Conservation (phyloP, 2,113 vertebrate species). For the Phaetusa simplex region DNA sequence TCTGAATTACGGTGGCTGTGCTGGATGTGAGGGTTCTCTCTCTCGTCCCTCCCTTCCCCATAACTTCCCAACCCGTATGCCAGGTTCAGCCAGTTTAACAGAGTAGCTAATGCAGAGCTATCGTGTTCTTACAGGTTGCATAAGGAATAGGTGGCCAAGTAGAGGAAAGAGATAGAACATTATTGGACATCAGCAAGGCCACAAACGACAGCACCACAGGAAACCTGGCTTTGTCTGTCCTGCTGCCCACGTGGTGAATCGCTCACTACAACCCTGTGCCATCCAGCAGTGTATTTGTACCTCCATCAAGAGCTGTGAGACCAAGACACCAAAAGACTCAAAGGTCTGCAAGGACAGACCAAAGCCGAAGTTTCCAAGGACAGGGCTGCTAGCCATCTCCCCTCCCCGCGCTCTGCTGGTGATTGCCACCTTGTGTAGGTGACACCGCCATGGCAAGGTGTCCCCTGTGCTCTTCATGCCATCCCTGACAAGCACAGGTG, state of each 20-base stretch:
- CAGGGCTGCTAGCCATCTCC: background rate
- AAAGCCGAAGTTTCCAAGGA: background rate
- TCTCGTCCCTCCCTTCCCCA: background rate
- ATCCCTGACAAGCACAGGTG: background rate
- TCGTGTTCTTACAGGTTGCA: background rate
- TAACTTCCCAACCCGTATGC: background rate
- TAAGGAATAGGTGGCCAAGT: background rate
- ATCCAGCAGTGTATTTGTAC: background rate
- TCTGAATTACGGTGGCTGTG: background rate
- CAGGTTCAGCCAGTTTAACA: background rate
- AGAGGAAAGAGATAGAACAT: background rate
- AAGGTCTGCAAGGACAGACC: background rate
- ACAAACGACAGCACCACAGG: background rate
- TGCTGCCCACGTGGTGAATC: background rate
- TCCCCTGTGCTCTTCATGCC: background rate
- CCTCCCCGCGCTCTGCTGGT: accelerated
- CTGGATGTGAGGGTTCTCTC: background rate
- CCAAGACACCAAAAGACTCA: background rate
- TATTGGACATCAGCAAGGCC: background rate
- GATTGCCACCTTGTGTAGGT: background rate
- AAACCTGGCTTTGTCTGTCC: background rate
- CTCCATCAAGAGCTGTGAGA: background rate
- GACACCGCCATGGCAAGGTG: background rate
- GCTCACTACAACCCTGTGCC: background rate
- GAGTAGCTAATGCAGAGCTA: background rate